Evolutionary conservation across 2,113 vertebrate species (phyloP), one percentile per base, ranked within the genome.

Genomic region (Sardina pilchardus): DNA sequence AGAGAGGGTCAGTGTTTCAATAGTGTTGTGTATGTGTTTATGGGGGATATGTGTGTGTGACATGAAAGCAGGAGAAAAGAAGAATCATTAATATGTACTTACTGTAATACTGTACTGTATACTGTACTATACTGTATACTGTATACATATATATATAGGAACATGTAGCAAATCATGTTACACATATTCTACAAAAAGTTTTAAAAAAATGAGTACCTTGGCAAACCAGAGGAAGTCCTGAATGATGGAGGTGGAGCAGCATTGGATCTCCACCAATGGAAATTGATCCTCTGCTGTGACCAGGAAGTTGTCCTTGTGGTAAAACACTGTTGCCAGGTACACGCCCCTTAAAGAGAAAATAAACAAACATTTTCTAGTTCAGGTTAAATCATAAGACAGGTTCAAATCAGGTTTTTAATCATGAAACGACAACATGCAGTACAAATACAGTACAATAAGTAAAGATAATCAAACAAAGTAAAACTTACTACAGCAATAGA

Each of bases 231-330:
- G 88, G 85, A 96, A 95, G 92, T 95, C 94, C 0, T 95, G 93
- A 3, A 85, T 91, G 91, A 95, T 90, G 82, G 93, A 93, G 87
- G 92, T 93, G 86, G 94, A 94, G 89, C 95, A 95, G 90, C 93
- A 94, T 87, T 95, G 94, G 87, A 96, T 94, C 92, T 96, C 95
- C 88, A 96, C 92, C 84, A 95, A 89, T 16, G 95, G 95, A 87
- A 96, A 91, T 48, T 95, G 95, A 83, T 95, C 94, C 48, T 95
- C 94, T n/a, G 92, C 90, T 0, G 95, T 95, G 43, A 95, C 91
- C 89, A 95, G 90, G 86, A 96, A 90, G 91, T 93, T 93, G 0
- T 96, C 94, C 83, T 95, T 95, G 91, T 95, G 89, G 92, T 95
- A 95, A 88, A 95, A 95, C 21, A 96, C 90, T 5, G 93, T 90